Percentiles rank a stretch among this genome's conserved stretches.
These are phyloP conservation scores for Epiblema foenella DNA, from an alignment of 2,888 invertebrate genomes.

Conservation along the genomic window DNA sequence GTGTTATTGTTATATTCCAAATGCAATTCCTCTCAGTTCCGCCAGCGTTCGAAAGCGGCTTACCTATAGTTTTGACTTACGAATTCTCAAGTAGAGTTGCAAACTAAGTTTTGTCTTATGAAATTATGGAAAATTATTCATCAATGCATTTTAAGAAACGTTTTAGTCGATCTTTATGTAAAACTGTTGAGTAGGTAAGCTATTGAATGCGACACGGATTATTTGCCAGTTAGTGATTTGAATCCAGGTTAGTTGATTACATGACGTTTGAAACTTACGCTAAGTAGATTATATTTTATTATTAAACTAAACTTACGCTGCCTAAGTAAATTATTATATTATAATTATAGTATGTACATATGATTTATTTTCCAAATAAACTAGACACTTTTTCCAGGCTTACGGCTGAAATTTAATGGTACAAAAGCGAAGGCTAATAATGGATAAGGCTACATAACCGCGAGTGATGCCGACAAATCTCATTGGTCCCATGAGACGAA, in stretches of 20 bases:
- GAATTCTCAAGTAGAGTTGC: conserved; percentile 28
- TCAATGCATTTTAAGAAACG: neutral
- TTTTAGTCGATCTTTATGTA: neutral
- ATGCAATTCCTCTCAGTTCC: conserved; percentile 33
- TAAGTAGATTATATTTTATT: no score
- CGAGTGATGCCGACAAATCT: conserved; percentile 45
- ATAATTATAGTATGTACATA: no score
- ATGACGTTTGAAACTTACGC: no score
- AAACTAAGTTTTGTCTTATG: conserved; percentile 20
- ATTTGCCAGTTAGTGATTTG: neutral
- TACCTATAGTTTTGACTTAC: conserved; percentile 31
- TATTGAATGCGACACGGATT: neutral
- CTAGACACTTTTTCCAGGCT: no score
- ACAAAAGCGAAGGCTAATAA: conserved; percentile 14
- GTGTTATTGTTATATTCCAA: conserved; percentile 35
- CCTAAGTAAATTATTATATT: no score
- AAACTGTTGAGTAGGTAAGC: neutral
- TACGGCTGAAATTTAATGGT: neutral
- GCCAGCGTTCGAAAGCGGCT: conserved; percentile 26
- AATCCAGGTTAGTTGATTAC: no score
- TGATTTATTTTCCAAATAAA: no score
- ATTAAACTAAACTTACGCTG: no score
- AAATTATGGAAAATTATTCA: neutral
- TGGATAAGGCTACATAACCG: conserved; percentile 45
- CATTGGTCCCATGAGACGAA: conserved; percentile 45